Evolutionary conservation across 2,797 vertebrate genomes (phyloP), one percentile per base, ranked within the genome.

Genomic region (Perdix hodgsoniae): DNA sequence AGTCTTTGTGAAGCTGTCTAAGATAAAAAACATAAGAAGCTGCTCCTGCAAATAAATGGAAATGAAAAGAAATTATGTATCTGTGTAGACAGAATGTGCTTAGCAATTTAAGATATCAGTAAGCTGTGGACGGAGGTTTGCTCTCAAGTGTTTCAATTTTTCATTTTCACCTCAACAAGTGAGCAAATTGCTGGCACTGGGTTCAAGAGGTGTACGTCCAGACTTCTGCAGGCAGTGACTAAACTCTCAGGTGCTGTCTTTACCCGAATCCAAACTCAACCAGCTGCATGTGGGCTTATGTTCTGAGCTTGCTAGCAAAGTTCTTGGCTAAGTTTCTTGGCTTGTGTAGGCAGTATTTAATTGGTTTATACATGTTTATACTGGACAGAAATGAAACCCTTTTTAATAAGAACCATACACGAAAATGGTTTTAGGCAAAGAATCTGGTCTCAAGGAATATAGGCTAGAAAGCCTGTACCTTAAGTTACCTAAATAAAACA

Each of bases 41-140:
- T 86, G 21, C 33, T 77, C 26, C 64, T 91, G 75, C 54, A 83
- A 94, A 85, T 71, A 87, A 70, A 33, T 77, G 40, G 27, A 84
- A 94, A 85, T 72, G 35, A 70, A 81, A 94, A 89, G 13, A 77
- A 94, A 83, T 50, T 0, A 65, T 45, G 37, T 39, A 33, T 73
- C 81, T 52, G 27, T 60, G 52, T 73, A 83, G 47, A 80, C 40
- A 80, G 42, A 75, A 87, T 8, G 4, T 50, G 45, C 37, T 93
- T 78, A 83, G 50, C 13, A 75, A n/a, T 90, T 95, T 78, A 83
- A 88, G 31, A 9, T 37, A 80, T 39, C 33, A 54, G 2, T 52
- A 57, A 87, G 31, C 39, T 33, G 27, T 19, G 27, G 23, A 83
- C 42, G 21, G 39, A 49, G 60, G 63, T 44, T 66, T 80, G 19